A percentile compares a stretch with the other conserved stretches of the same genome.
Conservation (phyloP, 2,888 invertebrate genomes). For the Machimus rusticus region DNA sequence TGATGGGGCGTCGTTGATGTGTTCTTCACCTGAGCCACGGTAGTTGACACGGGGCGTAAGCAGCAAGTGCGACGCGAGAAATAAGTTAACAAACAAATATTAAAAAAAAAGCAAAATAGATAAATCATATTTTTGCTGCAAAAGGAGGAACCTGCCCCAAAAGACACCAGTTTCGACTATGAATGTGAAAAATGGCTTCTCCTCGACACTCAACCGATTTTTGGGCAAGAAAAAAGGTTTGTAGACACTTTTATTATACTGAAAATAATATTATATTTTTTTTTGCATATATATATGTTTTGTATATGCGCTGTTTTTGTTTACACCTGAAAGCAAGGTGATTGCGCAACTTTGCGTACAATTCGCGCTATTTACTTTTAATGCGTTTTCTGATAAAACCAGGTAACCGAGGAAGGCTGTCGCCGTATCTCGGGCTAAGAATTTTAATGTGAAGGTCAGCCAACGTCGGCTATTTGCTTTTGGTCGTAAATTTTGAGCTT, state of each 20-base stretch:
- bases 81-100: background rate
- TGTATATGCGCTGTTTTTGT: background rate
- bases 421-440: background rate
- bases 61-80: background rate
- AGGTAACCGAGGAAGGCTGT: slow-evolving; percentile 5
- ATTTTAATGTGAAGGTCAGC: slow-evolving; percentile 19
- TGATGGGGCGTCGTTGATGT: background rate
- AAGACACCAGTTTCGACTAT: slow-evolving; percentile 37
- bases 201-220: slow-evolving; percentile 62
- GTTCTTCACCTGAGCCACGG: background rate
- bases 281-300: background rate
- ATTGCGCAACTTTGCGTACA: background rate
- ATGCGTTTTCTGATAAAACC: slow-evolving; percentile 10
- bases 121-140: background rate
- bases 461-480: background rate
- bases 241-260: slow-evolving; percentile 44
- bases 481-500: slow-evolving; percentile 13
- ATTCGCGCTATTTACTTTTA: background rate
- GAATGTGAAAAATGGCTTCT: slow-evolving; percentile 62
- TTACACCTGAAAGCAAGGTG: background rate
- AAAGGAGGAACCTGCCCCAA: background rate
- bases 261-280: background rate
- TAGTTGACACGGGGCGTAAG: background rate
- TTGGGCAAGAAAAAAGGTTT: slow-evolving; percentile 63
- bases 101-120: background rate